phyloP scores from a whole-genome alignment of 2,888 invertebrate genomes.

The Mythimna pallens region DNA sequence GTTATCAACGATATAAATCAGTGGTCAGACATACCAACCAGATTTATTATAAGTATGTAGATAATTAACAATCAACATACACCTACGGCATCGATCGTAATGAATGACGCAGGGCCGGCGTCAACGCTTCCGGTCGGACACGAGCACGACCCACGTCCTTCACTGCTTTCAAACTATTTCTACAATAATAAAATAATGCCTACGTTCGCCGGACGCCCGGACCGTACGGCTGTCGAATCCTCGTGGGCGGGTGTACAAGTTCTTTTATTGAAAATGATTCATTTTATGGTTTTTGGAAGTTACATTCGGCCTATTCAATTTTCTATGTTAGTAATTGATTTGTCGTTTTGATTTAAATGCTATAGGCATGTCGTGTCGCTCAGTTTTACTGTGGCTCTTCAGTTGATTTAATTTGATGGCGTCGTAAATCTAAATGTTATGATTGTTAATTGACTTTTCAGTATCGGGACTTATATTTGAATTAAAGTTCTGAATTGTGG shows the following conservation, averaged over 20 bases:
- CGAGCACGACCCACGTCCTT: slow-evolving; percentile 82
- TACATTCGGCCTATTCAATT: slow-evolving; percentile 67
- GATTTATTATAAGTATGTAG: slow-evolving; percentile 56
- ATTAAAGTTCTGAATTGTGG: slow-evolving; percentile 30
- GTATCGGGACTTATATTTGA: slow-evolving; percentile 48
- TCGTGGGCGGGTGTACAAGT: slow-evolving; percentile 70
- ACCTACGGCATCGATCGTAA: slow-evolving; percentile 73
- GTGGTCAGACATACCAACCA: slow-evolving; percentile 40
- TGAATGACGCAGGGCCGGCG: slow-evolving; percentile 80
- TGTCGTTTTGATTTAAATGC: slow-evolving; percentile 72
- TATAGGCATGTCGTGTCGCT: slow-evolving; percentile 62
- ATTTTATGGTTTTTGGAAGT: slow-evolving; percentile 73
- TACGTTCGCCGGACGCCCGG: slow-evolving; percentile 61
- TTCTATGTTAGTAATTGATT: slow-evolving; percentile 71
- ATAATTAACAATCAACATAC: slow-evolving; percentile 75
- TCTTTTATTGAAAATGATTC: slow-evolving; percentile 74
- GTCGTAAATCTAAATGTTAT: slow-evolving; percentile 64
- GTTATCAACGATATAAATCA: slow-evolving; percentile 46
- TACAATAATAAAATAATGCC: slow-evolving; percentile 73
- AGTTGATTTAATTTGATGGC: slow-evolving; percentile 60
- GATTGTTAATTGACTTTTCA: slow-evolving; percentile 67
- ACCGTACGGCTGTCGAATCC: slow-evolving; percentile 65
- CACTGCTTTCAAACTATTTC: slow-evolving; percentile 74
- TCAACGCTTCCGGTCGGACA: slow-evolving; percentile 81
- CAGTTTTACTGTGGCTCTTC: slow-evolving; percentile 64